Base-by-base conservation (phyloP, 2,888 invertebrate species). In the Dendrolimus houi region DNA sequence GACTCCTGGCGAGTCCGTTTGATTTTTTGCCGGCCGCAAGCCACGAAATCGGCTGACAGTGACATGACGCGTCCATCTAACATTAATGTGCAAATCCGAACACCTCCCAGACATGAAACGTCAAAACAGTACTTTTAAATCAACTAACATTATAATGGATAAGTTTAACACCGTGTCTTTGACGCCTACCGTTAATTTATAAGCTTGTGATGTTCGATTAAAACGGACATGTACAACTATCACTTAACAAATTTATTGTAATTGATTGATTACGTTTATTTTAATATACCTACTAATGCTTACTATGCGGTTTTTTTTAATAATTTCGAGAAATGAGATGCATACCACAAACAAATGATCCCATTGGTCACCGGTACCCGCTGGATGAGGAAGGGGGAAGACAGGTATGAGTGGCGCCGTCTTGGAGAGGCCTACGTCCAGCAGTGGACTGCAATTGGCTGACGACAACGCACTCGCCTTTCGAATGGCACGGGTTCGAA, bases 71-170 rank as follows among this genome's bases (percentile, higher is more conserved):
- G 72, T 67, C 66, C 68, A 69, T 66, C 63, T 70, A 65, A 65
- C 64, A 64, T 68, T 75, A 77, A 77, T 71, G 82, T 74, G 80
- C 76, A 72, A 80, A 83, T 67, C 64, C 65, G 66, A 75, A 73
- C 71, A 70, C 72, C 63, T 60, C 59, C 63, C 64, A 65, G 63
- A 65, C 62, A 68, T 60, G 59, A 71, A 63, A 67, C 66, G 77
- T 81, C 78, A 79, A 72, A 83, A 81, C 72, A 79, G 73, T 72
- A 63, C 67, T 67, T 62, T 61, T 62, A 68, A 63, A 47, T 47
- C 12, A 68, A 64, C 62, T 63, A 64, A 66, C 66, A 68, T 66
- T 65, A 69, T 68, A 72, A 71, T 69, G 58, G 66, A 71, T 71
- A 75, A 72, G 75, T 74, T 68, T 64, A 70, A 68, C 70, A 69